Percentiles rank a stretch among this genome's conserved stretches.
These are phyloP conservation scores for Cromileptes altivelis DNA, from an alignment of 2,113 vertebrate species.

Conservation along the genomic window DNA sequence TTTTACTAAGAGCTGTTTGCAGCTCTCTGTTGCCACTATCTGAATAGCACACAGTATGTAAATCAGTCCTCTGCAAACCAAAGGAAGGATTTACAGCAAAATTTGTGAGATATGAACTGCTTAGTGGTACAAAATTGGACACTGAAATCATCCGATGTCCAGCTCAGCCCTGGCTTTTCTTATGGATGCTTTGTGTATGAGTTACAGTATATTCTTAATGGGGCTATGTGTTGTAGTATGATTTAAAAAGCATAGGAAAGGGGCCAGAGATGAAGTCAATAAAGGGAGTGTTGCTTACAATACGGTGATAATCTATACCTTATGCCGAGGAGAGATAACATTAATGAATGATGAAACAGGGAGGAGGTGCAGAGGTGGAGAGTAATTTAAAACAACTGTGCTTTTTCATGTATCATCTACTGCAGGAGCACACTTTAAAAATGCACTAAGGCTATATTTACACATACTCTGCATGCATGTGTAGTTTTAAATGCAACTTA, in stretches of 20 bases:
- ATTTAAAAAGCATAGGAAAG: conserved; percentile 65
- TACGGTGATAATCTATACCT: conserved; percentile 7
- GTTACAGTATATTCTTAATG: conserved; percentile 40
- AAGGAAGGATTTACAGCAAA: conserved; percentile 21
- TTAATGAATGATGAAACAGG: conserved; percentile 51
- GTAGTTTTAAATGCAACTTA: conserved; percentile 10
- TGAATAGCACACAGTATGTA: background rate
- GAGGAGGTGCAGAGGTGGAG: conserved; percentile 32
- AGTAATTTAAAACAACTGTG: conserved; percentile 38
- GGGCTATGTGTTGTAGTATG: conserved; percentile 41
- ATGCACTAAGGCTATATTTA: background rate
- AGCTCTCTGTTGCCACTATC: conserved; percentile 20
- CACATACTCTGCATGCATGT: conserved; percentile 1
- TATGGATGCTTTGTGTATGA: conserved; percentile 14
- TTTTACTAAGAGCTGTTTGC: background rate
- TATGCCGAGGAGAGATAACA: conserved; percentile 41
- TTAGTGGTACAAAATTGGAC: background rate
- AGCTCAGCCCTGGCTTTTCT: conserved; percentile 5
- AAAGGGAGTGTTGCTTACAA: conserved; percentile 41
- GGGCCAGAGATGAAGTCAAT: conserved; percentile 39
- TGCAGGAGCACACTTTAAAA: conserved; percentile 7
- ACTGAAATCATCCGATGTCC: conserved; percentile 14
- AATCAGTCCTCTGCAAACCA: background rate
- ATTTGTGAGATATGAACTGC: background rate
- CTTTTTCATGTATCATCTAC: conserved; percentile 21